Conservation (phyloP, 2,797 vertebrate genomes). For the Helarctos malayanus region DNA sequence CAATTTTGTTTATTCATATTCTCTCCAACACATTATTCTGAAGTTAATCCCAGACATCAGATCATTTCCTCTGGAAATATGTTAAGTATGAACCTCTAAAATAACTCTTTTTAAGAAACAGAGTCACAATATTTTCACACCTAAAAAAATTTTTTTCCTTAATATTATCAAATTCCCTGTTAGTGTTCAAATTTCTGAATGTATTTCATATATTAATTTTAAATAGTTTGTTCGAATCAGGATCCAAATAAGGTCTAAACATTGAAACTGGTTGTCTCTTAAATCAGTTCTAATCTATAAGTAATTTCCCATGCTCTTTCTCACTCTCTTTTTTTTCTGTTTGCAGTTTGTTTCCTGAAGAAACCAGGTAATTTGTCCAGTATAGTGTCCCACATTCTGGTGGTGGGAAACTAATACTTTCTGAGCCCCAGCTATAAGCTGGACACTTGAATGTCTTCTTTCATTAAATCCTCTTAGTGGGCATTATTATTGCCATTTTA, state of each 20-base stretch:
- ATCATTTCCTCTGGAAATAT: not conserved
- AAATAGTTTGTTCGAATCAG: not conserved
- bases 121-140: not conserved
- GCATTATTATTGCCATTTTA: not conserved
- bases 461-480: not conserved
- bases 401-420: not conserved
- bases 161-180: not conserved
- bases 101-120: not conserved
- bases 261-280: not conserved
- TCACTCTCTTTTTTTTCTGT: not conserved
- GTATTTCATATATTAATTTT: not conserved
- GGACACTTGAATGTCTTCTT: not conserved
- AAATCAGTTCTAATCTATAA: not conserved
- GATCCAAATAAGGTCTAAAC: not conserved
- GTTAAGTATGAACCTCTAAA: not conserved
- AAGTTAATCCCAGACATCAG: not conserved
- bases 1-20: not conserved
- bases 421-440: not conserved
- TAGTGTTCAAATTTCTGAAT: not conserved
- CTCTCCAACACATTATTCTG: not conserved
- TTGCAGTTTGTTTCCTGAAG: not conserved
- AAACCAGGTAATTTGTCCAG: not conserved
- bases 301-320: not conserved
- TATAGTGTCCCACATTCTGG: not conserved
- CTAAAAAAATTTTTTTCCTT: not conserved